Base-by-base conservation (phyloP, 2,888 invertebrate genomes). In the Rhyacophila evoluta region DNA sequence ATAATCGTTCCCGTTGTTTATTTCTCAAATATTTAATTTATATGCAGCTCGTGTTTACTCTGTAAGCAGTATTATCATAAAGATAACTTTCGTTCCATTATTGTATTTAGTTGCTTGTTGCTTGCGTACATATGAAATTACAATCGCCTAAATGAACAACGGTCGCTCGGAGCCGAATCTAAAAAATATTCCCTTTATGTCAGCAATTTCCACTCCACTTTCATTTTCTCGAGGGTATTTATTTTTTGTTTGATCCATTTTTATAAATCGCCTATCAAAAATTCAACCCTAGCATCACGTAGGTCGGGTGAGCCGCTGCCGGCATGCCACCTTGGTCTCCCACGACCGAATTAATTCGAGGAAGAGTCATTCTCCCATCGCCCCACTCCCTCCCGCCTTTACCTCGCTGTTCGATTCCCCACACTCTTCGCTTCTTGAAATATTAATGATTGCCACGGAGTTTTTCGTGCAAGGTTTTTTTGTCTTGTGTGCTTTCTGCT, bases 301-400 rank as follows among this genome's bases (percentile, higher is more conserved):
- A 55, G 55, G 55, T 19, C 55, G 55, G 55, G 10, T 19, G 41
- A 33, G 4, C 39, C 15, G 41, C 41, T 41, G 55, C 55, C 55
- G 55, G 55, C 55, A 8, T 55, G 55, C 55, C 55, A 55, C 55
- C 55, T 55, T 55, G 55, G 55, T 55, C 55, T 55, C 55, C 55
- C 55, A 55, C 55, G 55, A 10, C 55, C 55, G 55, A 55, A 55
- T 55, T 55, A 55, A 55, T 55, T 55, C 55, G 55, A 55, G 55
- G 55, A 55, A 25, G 55, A 55, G 55, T 55, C 55, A 55, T 55
- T 55, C 55, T 55, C 55, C 55, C 10, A 55, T 55, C 55, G 55
- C 55, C 55, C 55, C 55, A 55, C 55, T 55, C 55, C 55, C 55
- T 19, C 55, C 55, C 19, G 19, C 55, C 55, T 55, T 8, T 8